Conservation (phyloP, 2,113 vertebrate species). For the Microcebus lehilahytsara region DNA sequence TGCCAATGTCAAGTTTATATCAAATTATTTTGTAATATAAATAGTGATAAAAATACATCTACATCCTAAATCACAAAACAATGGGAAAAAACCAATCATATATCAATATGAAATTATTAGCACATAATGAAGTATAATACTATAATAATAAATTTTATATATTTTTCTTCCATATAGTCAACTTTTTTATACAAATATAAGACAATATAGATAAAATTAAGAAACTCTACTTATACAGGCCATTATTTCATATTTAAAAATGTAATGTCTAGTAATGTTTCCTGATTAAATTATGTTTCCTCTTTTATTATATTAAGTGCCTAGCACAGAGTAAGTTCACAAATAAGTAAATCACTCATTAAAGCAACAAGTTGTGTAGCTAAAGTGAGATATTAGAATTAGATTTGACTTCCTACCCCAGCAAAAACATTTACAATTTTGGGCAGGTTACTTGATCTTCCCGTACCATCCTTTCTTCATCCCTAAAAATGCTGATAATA, state of each 20-base stretch:
- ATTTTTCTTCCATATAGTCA: neutral
- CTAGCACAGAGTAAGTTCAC: neutral
- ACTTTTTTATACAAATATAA: conserved; percentile 17
- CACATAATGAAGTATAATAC: neutral
- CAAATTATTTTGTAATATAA: conserved; percentile 39
- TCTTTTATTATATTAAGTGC: neutral
- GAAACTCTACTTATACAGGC: neutral
- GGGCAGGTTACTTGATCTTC: neutral
- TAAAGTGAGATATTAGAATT: neutral
- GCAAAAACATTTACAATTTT: neutral
- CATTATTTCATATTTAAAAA: conserved; percentile 4
- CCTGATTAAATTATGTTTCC: conserved; percentile 4
- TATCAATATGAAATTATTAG: neutral
- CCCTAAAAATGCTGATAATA: neutral
- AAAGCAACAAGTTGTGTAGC: neutral
- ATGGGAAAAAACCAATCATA: neutral
- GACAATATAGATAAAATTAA: neutral
- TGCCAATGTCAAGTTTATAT: neutral
- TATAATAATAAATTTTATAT: neutral
- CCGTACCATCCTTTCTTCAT: neutral
- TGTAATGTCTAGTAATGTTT: neutral
- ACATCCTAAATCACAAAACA: neutral
- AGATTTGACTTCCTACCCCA: neutral
- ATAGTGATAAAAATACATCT: neutral
- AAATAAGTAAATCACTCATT: neutral